Percentiles rank a stretch among this genome's conserved stretches.
These are phyloP conservation scores for Brachionus paranguensis DNA, from an alignment of 1,140 invertebrate genomes.

Conservation along the genomic window DNA sequence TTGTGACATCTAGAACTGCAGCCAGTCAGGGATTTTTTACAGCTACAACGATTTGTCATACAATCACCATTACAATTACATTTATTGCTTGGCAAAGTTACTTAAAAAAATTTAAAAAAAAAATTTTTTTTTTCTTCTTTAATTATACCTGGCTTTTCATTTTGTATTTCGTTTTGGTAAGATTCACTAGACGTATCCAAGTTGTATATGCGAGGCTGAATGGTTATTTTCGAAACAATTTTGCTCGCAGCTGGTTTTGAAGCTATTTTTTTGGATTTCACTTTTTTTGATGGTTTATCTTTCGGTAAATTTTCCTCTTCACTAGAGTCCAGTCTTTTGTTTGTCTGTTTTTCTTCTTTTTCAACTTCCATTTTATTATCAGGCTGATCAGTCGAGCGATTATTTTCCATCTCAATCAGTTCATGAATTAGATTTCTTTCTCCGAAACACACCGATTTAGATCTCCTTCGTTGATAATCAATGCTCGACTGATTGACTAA, in stretches of 20 bases:
- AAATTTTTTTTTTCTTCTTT: not conserved
- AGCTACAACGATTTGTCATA: conserved; percentile 12
- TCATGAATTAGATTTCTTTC: conserved; percentile 22
- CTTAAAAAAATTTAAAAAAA: not conserved
- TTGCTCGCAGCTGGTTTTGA: not conserved
- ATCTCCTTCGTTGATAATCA: conserved; percentile 8
- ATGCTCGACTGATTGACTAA: not conserved
- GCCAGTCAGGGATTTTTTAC: not conserved
- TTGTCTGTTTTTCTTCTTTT: not conserved
- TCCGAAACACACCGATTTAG: conserved; percentile 13
- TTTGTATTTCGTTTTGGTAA: not conserved
- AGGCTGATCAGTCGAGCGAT: not conserved
- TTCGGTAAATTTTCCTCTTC: not conserved
- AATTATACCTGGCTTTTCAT: not conserved
- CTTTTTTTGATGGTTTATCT: not conserved
- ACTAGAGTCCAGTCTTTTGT: not conserved
- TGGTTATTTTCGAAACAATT: not conserved
- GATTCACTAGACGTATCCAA: not conserved
- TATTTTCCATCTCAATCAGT: conserved; percentile 2
- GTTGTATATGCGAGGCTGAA: not conserved
- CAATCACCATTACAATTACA: not conserved
- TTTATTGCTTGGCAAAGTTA: not conserved
- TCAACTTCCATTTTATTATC: not conserved
- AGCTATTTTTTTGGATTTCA: not conserved
- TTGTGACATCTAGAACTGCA: conserved; percentile 15